phyloP scores from a whole-genome alignment of 2,888 invertebrate genomes.

The Apeira syringaria region DNA sequence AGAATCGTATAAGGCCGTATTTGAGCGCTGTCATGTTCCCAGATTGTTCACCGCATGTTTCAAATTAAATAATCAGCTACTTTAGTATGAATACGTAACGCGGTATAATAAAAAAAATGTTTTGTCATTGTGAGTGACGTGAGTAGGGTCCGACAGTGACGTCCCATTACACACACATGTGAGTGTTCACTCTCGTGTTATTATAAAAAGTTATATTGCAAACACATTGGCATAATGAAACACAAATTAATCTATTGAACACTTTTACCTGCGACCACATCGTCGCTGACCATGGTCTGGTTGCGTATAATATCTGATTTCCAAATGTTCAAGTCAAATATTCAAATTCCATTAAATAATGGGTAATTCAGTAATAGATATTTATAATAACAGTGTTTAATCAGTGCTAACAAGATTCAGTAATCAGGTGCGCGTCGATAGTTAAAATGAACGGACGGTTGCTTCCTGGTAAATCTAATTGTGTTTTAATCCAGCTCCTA shows the following conservation, averaged over 20 bases:
- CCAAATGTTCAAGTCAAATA: too few relatives aligned
- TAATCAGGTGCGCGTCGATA: conserved; percentile 22
- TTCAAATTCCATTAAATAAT: conserved; percentile 30
- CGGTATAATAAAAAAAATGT: conserved; percentile 14
- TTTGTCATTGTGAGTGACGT: conserved; percentile 49
- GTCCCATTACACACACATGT: conserved; percentile 52
- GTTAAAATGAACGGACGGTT: conserved; percentile 24
- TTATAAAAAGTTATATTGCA: conserved; percentile 56
- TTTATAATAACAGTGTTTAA: background rate
- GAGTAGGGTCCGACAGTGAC: conserved; percentile 68
- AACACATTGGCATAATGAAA: conserved; percentile 40
- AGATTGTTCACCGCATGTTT: conserved; percentile 25
- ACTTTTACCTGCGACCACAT: too few relatives aligned
- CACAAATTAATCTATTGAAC: too few relatives aligned
- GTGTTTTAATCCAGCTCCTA: conserved; percentile 37
- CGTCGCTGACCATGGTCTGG: too few relatives aligned
- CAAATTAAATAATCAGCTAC: conserved; percentile 9
- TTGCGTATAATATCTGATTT: too few relatives aligned
- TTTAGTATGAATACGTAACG: too few relatives aligned
- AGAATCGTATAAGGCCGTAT: too few relatives aligned
- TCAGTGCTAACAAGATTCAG: conserved; percentile 6
- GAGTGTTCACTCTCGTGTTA: conserved; percentile 39
- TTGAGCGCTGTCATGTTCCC: conserved; percentile 30
- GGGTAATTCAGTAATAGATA: conserved; percentile 9
- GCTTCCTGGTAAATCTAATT: conserved; percentile 35